Evolutionary conservation across 2,888 invertebrate genomes (phyloP).

Genomic region (Boloria selene): DNA sequence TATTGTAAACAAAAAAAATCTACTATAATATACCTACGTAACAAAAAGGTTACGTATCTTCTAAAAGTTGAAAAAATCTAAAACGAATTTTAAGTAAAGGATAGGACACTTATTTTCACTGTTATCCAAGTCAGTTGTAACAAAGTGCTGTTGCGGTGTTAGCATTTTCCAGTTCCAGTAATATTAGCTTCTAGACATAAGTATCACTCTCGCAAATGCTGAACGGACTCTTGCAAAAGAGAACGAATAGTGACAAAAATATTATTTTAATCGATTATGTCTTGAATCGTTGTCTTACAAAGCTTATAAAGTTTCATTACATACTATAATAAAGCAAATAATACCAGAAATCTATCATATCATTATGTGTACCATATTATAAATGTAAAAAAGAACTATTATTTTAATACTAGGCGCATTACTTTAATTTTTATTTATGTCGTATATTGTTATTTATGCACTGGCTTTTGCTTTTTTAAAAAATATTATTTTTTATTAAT

Average conservation of each 20-base stretch:
- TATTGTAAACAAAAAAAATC: too few relatives aligned
- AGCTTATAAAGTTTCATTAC: neutral
- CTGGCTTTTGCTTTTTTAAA: neutral
- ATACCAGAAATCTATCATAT: too few relatives aligned
- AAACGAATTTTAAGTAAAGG: slow-evolving; percentile 12
- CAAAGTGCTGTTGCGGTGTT: slow-evolving; percentile 13
- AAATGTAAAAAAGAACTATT: too few relatives aligned
- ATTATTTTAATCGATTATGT: neutral
- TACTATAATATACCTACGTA: too few relatives aligned
- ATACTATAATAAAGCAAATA: too few relatives aligned
- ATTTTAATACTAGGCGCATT: slow-evolving; percentile 5
- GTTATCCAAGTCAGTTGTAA: slow-evolving; percentile 8
- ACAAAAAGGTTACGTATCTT: too few relatives aligned
- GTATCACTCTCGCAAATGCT: slow-evolving; percentile 15
- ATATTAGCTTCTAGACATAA: slow-evolving; percentile 15
- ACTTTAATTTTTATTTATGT: slow-evolving; percentile 2
- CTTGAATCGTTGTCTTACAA: neutral
- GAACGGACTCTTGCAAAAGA: slow-evolving; percentile 2
- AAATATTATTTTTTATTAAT: too few relatives aligned
- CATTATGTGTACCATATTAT: too few relatives aligned
- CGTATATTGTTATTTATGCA: neutral
- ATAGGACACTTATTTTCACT: slow-evolving; percentile 2
- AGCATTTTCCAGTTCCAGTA: slow-evolving; percentile 18
- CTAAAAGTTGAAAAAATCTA: neutral
- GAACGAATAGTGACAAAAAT: slow-evolving; percentile 5